Evolutionary conservation across 2,888 invertebrate genomes (phyloP), one percentile per base, ranked within the genome.

Genomic region (Drosophila formosana): DNA sequence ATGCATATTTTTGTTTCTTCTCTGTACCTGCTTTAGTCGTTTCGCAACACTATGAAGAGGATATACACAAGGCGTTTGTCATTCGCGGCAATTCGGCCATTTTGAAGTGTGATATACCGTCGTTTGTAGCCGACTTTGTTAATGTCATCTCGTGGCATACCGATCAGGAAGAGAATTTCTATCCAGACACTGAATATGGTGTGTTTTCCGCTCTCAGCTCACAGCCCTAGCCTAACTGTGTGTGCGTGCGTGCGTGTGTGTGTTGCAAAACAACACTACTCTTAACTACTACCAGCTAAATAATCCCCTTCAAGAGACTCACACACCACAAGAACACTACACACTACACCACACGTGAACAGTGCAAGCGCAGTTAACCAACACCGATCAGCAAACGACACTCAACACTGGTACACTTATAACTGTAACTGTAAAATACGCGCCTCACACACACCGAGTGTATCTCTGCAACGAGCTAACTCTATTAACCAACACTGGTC

Each of bases 51-150:
- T 97, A 97, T 93, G 96, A 97, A 93, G 96, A 96, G 74, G 97
- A 97, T 94, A 97, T 97, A 82, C 97, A 97, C 93, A 96, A 97
- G 93, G 97, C 97, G 92, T 97, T 97, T 93, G 97, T 96, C 64
- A 97, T 97, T 90, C 95, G 96, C 82, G 97, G 97, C 85, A 97
- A 97, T 93, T 95, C 97, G 88, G 97, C 96, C 72, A 96, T 97
- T 77, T 93, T 97, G 89, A 97, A 97, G 93, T 97, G 97, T 93
- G 96, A 96, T 88, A 96, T 97, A 90, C 98, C 98, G 53, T 97
- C 97, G 73, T 98, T 97, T 93, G 97, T 98, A 72, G 96, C 97
- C 71, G 98, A 98, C 93, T 98, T 98, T 93, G 97, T 98, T 73
- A 95, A 94, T 90, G 97, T 98, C 80, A 94, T 96, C 58, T 96